Conservation (phyloP, 1,140 invertebrate genomes). For the Aphelinus atriplicis region DNA sequence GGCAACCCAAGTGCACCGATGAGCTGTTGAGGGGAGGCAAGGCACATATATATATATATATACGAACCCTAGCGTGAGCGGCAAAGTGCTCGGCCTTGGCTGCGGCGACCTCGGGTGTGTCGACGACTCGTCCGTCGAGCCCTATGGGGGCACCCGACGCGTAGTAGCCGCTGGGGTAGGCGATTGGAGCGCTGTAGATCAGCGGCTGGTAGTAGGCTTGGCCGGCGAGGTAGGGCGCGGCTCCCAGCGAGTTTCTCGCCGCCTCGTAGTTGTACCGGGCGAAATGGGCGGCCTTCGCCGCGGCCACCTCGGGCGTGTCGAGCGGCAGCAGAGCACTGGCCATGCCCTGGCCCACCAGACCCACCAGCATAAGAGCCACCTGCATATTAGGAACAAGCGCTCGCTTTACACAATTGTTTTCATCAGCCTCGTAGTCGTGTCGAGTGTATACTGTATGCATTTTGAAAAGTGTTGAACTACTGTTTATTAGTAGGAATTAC, state of each 20-base stretch:
- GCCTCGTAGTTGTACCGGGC: conserved; percentile 58
- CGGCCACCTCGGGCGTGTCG: conserved; percentile 72
- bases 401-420: too few species aligned
- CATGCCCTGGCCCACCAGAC: conserved; percentile 37
- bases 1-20: too few species aligned
- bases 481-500: too few species aligned
- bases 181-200: conserved; percentile 22
- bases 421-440: too few species aligned
- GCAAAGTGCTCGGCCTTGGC: conserved; percentile 70
- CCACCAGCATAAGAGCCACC: conserved; percentile 40
- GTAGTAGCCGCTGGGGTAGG: conserved; percentile 29
- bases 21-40: neutral
- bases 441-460: too few species aligned
- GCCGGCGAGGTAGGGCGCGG: conserved; percentile 40
- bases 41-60: neutral
- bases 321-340: conserved; percentile 26
- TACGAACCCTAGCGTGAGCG: conserved; percentile 63
- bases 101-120: conserved; percentile 72
- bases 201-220: conserved; percentile 41
- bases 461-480: too few species aligned
- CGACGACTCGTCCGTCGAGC: conserved; percentile 71
- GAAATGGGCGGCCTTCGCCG: conserved; percentile 70
- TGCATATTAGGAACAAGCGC: neutral
- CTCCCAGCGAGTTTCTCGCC: conserved; percentile 52
- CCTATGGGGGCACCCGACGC: conserved; percentile 66